These are phyloP conservation scores for Ptyas mucosa DNA, from an alignment of 2,113 vertebrate species.

Conservation along the genomic window DNA sequence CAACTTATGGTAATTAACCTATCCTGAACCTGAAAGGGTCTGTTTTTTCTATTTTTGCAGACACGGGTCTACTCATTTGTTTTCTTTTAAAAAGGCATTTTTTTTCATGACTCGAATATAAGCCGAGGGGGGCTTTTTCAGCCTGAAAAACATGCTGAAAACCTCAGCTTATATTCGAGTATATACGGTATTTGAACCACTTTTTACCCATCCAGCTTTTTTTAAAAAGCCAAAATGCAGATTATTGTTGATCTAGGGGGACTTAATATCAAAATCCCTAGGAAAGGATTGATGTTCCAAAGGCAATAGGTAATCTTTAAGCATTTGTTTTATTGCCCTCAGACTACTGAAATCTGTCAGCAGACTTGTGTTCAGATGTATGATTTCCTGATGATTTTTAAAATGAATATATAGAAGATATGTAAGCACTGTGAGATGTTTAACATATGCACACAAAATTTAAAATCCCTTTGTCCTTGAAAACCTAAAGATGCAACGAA, in stretches of 20 bases:
- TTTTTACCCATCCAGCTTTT: neutral
- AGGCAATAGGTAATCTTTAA: neutral
- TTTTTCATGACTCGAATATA: no score
- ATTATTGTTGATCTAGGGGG: neutral
- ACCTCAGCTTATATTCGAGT: no score
- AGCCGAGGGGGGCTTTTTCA: no score
- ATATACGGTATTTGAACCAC: neutral
- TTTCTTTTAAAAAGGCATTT: no score
- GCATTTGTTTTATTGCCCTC: neutral
- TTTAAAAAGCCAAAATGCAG: neutral
- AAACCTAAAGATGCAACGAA: neutral
- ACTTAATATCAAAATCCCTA: neutral
- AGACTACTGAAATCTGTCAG: neutral
- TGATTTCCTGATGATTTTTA: neutral
- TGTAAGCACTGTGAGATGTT: neutral
- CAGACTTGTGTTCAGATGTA: neutral
- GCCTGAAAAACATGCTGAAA: no score
- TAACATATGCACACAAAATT: neutral
- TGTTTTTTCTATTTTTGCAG: no score
- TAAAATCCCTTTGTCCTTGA: neutral
- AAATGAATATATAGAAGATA: neutral
- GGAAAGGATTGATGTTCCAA: neutral
- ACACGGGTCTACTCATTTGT: no score
- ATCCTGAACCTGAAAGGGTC: no score
- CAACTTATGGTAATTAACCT: no score